Conservation (phyloP, 2,113 vertebrate genomes). For the Phodopus roborovskii region DNA sequence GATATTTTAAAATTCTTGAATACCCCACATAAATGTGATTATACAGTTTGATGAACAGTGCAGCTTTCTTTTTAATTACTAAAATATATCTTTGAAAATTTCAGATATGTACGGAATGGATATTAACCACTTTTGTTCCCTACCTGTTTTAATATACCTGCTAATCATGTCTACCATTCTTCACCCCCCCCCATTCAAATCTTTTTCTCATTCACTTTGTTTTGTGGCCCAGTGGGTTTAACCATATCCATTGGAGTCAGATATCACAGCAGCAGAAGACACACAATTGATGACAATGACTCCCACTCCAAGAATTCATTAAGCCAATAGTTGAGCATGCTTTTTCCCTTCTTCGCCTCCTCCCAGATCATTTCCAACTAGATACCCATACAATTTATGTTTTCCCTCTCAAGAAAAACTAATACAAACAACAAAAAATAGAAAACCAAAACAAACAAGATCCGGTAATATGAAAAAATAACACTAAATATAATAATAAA, state of each 20-base stretch:
- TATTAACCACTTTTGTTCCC: not conserved
- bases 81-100: not conserved
- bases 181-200: too few relatives aligned
- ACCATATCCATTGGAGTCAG: not conserved
- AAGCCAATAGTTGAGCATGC: not conserved
- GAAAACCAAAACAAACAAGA: not conserved
- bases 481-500: not conserved
- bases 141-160: too few relatives aligned
- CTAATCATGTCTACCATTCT: not conserved
- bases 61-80: not conserved
- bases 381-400: not conserved
- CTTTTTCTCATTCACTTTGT: not conserved
- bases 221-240: not conserved
- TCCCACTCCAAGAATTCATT: not conserved
- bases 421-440: not conserved
- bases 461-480: not conserved
- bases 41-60: not conserved
- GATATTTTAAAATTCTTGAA: not conserved
- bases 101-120: too few relatives aligned
- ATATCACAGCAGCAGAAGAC: not conserved
- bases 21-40: not conserved
- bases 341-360: not conserved
- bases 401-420: not conserved
- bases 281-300: not conserved
- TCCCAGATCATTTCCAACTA: too few relatives aligned